Evolutionary conservation across 1,140 invertebrate genomes (phyloP).

Genomic region (Drosophila miranda): DNA sequence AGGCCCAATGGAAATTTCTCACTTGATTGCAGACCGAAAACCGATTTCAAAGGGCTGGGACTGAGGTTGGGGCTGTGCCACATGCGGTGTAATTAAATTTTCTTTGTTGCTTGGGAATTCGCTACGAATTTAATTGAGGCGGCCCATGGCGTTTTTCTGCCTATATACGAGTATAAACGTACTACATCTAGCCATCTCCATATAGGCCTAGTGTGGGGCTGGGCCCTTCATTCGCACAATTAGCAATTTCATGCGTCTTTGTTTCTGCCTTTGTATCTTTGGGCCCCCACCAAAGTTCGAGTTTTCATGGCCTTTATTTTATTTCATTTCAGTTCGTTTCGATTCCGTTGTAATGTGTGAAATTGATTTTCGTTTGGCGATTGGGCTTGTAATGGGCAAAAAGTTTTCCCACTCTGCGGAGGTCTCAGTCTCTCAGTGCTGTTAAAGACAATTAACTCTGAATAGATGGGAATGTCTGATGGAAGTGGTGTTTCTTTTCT

Average conservation of each 20-base stretch:
- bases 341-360: slow-evolving; percentile 70
- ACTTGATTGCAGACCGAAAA: slow-evolving; percentile 68
- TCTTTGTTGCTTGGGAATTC: slow-evolving; percentile 73
- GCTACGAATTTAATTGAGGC: slow-evolving; percentile 77
- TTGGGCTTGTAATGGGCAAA: slow-evolving; percentile 51
- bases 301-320: slow-evolving; percentile 41
- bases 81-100: slow-evolving; percentile 79
- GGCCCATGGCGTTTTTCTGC: slow-evolving; percentile 52
- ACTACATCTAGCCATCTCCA: not conserved
- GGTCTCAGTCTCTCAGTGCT: slow-evolving; percentile 20
- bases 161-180: slow-evolving; percentile 39
- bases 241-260: slow-evolving; percentile 78
- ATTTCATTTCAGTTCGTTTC: slow-evolving; percentile 32
- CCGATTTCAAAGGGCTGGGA: slow-evolving; percentile 60
- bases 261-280: slow-evolving; percentile 13
- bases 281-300: slow-evolving; percentile 3
- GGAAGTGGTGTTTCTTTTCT: slow-evolving; percentile 13
- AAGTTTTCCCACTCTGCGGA: slow-evolving; percentile 40
- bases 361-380: slow-evolving; percentile 77
- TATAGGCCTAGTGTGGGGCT: slow-evolving; percentile 18
- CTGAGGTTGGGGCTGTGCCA: slow-evolving; percentile 31
- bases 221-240: slow-evolving; percentile 71
- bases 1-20: slow-evolving; percentile 64
- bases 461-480: slow-evolving; percentile 33
- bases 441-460: slow-evolving; percentile 28